These are phyloP conservation scores for Drosophila sucinea DNA, from an alignment of 1,140 invertebrate genomes.

Conservation along the genomic window DNA sequence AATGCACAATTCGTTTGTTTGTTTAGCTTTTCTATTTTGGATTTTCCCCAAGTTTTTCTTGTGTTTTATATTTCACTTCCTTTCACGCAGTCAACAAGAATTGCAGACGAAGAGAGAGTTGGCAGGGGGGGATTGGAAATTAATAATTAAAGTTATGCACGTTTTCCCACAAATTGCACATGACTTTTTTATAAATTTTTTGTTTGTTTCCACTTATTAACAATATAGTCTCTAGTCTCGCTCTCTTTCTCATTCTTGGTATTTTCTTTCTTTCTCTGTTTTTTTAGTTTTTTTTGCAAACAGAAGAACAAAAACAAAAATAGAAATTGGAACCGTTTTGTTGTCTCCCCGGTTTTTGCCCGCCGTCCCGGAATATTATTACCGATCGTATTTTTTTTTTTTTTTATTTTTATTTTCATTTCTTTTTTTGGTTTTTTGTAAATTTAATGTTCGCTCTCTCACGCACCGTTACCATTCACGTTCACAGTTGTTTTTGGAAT, in stretches of 20 bases:
- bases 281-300: slow-evolving; percentile 5
- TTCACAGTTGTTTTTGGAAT: slow-evolving; percentile 75
- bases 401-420: neutral
- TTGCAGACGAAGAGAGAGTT: no score
- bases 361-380: slow-evolving; percentile 20
- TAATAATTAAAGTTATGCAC: slow-evolving; percentile 26
- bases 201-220: neutral
- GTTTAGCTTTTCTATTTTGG: no score
- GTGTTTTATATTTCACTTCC: no score
- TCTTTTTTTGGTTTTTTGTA: slow-evolving; percentile 12
- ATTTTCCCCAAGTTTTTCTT: no score
- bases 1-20: no score
- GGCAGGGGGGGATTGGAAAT: neutral
- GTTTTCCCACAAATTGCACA: slow-evolving; percentile 63
- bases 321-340: slow-evolving; percentile 18
- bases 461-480: slow-evolving; percentile 76
- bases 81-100: no score
- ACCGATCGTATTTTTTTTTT: neutral
- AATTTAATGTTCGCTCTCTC: slow-evolving; percentile 6
- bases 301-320: slow-evolving; percentile 34
- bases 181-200: slow-evolving; percentile 20
- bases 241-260: slow-evolving; percentile 8
- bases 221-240: neutral
- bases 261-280: slow-evolving; percentile 1
- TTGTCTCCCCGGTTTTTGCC: neutral